Base-by-base conservation (phyloP, 64 coral and sea anemone species). In the Catalaphyllia jardinei region DNA sequence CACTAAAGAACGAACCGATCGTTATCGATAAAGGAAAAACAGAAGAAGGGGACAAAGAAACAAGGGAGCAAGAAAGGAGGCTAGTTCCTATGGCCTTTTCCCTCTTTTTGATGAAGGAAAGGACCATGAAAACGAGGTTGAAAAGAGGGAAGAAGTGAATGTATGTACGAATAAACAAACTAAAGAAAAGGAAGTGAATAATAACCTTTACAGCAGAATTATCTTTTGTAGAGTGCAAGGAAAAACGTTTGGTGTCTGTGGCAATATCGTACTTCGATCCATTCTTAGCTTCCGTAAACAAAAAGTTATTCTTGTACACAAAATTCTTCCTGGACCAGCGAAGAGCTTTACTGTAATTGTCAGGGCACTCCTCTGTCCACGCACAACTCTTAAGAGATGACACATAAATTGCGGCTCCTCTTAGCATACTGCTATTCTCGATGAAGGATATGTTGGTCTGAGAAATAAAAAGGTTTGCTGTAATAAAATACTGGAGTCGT, bases 231-330 rank as follows among this genome's bases (percentile, higher is more conserved):
- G 71, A 27, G 42, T 46, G 7, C 6, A 46, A 46, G 9, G 2
- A 29, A 8, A 33, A 62, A 20, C 16, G 19, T 72, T 64, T 91
- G 46, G 95, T 96, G 77, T 96, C 95, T 8, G 95, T 96, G 22
- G 95, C 95, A 60, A 96, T 93, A 71, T 96, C 95, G 77, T 88
- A 96, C 51, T 91, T 14, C 0, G 95, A 2, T 63, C 92, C 95
- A 78, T 60, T 91, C 8, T 78, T 75, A 50, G 29, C 54, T 0
- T 86, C 0, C 13, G 31, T 27, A 24, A 28, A 65, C 14, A 80
- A 52, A 29, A 94, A 91, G 82, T 96, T 96, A 33, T 76, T 75
- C 22, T 49, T 31, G 54, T 91, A 96, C 19, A 93, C 31, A 72
- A 96, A 93, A 35, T 35, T 35, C 16, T 87, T 72, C 52, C 52